Evolutionary conservation across 1,140 invertebrate genomes (phyloP).

Genomic region (Episyrphus balteatus): DNA sequence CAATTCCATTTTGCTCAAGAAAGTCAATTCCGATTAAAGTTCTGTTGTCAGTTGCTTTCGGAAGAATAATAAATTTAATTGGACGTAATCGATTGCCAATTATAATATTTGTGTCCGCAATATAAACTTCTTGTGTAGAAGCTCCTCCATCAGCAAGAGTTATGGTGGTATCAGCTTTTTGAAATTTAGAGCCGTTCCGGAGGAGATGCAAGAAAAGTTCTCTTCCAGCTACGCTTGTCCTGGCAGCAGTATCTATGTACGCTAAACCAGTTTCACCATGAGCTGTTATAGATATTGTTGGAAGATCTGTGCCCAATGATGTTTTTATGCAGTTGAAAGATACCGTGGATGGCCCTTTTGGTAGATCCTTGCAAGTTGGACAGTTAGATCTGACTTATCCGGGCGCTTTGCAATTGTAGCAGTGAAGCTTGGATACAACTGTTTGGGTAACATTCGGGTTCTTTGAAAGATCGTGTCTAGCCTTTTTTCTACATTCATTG

Average conservation of each 20-base stretch:
- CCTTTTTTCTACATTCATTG: background rate
- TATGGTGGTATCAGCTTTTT: background rate
- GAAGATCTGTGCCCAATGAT: slow-evolving; percentile 1
- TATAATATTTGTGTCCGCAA: background rate
- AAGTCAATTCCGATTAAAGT: slow-evolving; percentile 6
- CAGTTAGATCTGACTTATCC: background rate
- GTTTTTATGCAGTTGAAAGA: background rate
- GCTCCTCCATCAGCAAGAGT: background rate
- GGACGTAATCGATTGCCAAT: background rate
- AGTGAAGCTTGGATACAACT: too few species aligned
- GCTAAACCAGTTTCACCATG: slow-evolving; percentile 1
- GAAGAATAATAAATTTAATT: slow-evolving; percentile 5
- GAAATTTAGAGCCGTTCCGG: background rate
- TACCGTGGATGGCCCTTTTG: background rate
- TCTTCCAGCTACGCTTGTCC: slow-evolving; percentile 3
- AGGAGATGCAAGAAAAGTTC: background rate
- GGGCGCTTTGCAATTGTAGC: background rate
- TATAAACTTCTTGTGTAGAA: background rate
- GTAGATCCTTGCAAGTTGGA: slow-evolving; percentile 1
- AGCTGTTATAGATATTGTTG: background rate
- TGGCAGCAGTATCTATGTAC: slow-evolving; percentile 6
- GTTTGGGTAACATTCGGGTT: too few species aligned
- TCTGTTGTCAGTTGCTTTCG: background rate
- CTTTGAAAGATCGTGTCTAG: background rate
- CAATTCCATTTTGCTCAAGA: too few species aligned